phyloP scores from a whole-genome alignment of 2,113 vertebrate species.

The Halichoeres trimaculatus region DNA sequence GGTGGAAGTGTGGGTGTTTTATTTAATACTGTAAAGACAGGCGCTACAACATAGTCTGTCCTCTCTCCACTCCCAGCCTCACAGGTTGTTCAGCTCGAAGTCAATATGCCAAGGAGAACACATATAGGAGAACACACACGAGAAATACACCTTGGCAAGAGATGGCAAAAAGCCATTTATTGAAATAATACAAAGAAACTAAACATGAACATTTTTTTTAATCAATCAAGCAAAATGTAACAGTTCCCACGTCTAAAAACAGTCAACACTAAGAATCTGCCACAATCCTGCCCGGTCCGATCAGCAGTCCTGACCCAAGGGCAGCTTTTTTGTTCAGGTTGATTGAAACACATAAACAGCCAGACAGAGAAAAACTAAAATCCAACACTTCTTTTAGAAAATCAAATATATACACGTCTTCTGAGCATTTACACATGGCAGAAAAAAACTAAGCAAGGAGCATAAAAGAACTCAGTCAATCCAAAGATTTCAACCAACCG shows the following conservation, averaged over 20 bases:
- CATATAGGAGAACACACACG: too few species aligned
- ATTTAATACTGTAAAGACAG: too few species aligned
- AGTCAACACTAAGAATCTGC: conserved; percentile 46
- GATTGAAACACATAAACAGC: conserved; percentile 49
- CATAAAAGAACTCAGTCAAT: conserved; percentile 62
- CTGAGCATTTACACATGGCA: conserved; percentile 73
- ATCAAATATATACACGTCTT: conserved; percentile 71
- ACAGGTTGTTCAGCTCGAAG: too few species aligned
- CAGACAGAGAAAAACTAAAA: conserved; percentile 63
- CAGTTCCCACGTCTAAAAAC: conserved; percentile 56
- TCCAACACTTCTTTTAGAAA: conserved; percentile 50
- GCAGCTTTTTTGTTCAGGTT: conserved; percentile 22
- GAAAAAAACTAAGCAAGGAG: conserved; percentile 38
- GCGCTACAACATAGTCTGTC: too few species aligned
- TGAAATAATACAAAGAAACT: conserved; percentile 77
- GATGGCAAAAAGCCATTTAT: conserved; percentile 79
- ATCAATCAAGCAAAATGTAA: conserved; percentile 59
- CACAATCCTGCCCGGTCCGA: conserved; percentile 46
- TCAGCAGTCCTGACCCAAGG: conserved; percentile 37
- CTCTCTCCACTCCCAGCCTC: too few species aligned
- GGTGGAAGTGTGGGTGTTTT: too few species aligned
- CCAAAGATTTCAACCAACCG: conserved; percentile 26
- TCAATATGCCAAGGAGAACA: too few species aligned
- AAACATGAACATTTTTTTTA: conserved; percentile 57
- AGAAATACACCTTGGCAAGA: conserved; percentile 38